Evolutionary conservation across 53 echinoderm and acorn worm species (phyloP), one percentile per base, ranked within the genome.

Genomic region (Astropecten irregularis): DNA sequence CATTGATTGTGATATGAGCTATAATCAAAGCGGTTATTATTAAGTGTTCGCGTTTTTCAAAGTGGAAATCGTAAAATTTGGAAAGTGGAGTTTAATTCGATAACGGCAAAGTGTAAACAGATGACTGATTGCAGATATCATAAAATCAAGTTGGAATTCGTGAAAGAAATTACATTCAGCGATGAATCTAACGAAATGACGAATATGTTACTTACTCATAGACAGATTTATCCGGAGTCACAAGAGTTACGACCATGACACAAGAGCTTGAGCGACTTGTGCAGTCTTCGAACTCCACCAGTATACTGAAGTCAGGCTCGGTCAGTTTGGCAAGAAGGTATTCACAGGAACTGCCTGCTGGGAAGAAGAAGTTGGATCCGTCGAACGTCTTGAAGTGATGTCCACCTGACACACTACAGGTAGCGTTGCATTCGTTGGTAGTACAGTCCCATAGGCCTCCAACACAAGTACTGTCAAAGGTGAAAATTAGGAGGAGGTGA

Each of bases 341-440:
- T 40, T 76, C 76, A 76, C 76, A 85, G 26, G 30, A 28, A 18
- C 86, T 40, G 33, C 34, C 62, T 10, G 79, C 79, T 9, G 64
- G 66, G 42, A 58, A 85, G 30, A 76, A 54, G 40, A 74, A 85
- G 76, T 40, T 65, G 5, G 66, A 64, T n/a, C 76, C 85, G 49
- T 92, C 92, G 47, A 92, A 92, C 6, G 92, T 92, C 30, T 39
- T 62, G 83, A 67, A 92, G 49, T 62, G 59, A 27, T 85, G 66
- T 0, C 89, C 88, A 7, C 82, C 86, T 4, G 73, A 89, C 7
- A 89, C 47, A 26, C 71, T 59, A 47, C 88, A 88, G 2, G 55
- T 65, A 15, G 66, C 53, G n/a, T 30, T 71, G 52, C 92, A 92
- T 20, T 40, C 49, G 38, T 56, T 54, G 9, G 15, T 21, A 4